Conservation (phyloP, 2,888 invertebrate species). For the Plagodis dolabraria region DNA sequence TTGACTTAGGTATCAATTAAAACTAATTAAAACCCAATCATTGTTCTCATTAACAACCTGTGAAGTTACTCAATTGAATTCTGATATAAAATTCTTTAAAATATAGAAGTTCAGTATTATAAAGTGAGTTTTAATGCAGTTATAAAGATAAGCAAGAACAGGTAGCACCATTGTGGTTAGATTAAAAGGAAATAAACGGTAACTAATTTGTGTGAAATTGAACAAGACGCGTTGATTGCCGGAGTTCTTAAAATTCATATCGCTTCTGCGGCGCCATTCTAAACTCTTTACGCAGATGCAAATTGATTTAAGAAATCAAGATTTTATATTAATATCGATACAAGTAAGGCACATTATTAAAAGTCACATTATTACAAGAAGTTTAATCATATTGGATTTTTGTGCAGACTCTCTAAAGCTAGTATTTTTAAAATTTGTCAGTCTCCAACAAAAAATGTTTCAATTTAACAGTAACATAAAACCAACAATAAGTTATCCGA, state of each 20-base stretch:
- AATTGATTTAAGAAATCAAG: no score
- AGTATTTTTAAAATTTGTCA: no score
- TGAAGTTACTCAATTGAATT: background rate
- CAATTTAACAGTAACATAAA: no score
- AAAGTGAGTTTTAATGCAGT: background rate
- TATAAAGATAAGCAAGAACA: background rate
- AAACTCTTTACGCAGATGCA: no score
- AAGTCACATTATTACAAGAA: no score
- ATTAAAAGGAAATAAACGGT: background rate
- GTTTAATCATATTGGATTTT: no score
- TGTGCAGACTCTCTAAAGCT: no score
- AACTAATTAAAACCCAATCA: slow-evolving; percentile 7
- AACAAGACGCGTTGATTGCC: background rate
- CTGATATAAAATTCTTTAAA: background rate
- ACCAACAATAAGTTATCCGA: no score
- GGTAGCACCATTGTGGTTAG: background rate
- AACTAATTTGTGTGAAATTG: slow-evolving; percentile 3
- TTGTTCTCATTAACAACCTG: background rate
- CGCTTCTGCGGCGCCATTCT: no score
- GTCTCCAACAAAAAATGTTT: no score
- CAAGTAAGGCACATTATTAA: no score
- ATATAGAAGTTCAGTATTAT: background rate
- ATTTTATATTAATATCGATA: no score
- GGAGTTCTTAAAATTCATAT: background rate
- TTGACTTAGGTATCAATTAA: slow-evolving; percentile 23